Base-by-base conservation (phyloP, 2,113 vertebrate genomes). In the Sorex araneus region DNA sequence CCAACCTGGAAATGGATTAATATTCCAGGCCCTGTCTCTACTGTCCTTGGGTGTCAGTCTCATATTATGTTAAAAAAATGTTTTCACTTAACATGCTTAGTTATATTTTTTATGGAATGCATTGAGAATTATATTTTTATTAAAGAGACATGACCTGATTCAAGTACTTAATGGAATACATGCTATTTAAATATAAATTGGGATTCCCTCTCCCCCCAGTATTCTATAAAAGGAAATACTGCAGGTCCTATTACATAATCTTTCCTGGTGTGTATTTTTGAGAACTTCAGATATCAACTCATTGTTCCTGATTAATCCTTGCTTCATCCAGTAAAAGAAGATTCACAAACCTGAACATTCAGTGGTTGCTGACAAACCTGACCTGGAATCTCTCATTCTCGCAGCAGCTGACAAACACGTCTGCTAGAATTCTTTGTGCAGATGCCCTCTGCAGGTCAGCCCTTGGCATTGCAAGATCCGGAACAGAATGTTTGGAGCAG, bases 91-190 rank as follows among this genome's bases (percentile, higher is more conserved):
- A 43, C 30, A 69, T 84, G 23, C 21, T 16, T 76, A 9, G 32
- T 77, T 21, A 28, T 21, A 71, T 60, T 23, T 45, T 25, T 28
- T 21, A 40, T 54, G 4, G 12, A 47, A 30, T 70, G 19, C 8
- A 21, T 3, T 77, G 82, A 90, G 9, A 21, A 88, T 43, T 13
- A 1, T 91, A 87, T 89, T 40, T 77, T 30, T 76, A 70, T 86
- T 84, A 90, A 19, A 76, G 16, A 79, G 16, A 47, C 3, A 18
- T 40, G 63, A 1, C 13, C 32, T 73, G 3, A 12, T 77, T 90
- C 40, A 75, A 27, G 36, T 28, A 70, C 87, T 80, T 32, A 47
- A 34, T 25, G 54, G 18, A 70, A 28, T 40, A 1, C 13, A 1
- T n/a, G 64, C 8, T 19, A 66, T 28, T 67, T 83, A 27, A 84